phyloP scores from a whole-genome alignment of 2,113 vertebrate species.

The Lepus americanus region DNA sequence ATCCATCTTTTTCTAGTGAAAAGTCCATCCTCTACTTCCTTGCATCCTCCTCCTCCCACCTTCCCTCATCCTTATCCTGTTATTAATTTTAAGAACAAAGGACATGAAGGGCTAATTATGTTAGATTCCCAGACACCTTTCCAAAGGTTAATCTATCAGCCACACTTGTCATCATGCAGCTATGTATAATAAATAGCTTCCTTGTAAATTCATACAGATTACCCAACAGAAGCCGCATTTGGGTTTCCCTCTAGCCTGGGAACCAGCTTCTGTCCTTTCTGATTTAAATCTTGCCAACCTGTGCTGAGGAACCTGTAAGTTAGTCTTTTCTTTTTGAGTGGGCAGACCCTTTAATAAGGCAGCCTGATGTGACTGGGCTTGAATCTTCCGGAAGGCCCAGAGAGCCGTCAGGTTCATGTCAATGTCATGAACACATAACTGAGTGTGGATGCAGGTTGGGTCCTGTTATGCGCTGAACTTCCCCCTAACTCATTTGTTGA shows the following conservation, averaged over 20 bases:
- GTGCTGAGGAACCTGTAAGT: not conserved
- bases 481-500: not conserved
- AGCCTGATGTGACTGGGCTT: not conserved
- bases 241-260: slow-evolving; percentile 59
- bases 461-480: not conserved
- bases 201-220: slow-evolving; percentile 63
- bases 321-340: not conserved
- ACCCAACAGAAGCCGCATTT: slow-evolving; percentile 47
- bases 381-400: not conserved
- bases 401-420: not conserved
- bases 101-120: slow-evolving; percentile 63
- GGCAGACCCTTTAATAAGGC: not conserved
- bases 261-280: slow-evolving; percentile 51
- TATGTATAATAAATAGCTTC: slow-evolving; percentile 68
- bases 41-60: not conserved
- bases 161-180: slow-evolving; percentile 58
- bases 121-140: slow-evolving; percentile 72
- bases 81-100: slow-evolving; percentile 77
- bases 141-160: slow-evolving; percentile 42
- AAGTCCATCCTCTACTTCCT: slow-evolving; percentile 3
- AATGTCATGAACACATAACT: not conserved
- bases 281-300: slow-evolving; percentile 59
- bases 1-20: slow-evolving; percentile 40
- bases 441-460: not conserved
- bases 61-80: not conserved